Percentiles rank a stretch among this genome's conserved stretches.
Evolutionary conservation across 2,888 invertebrate genomes (phyloP).

Genomic region (Eurois occulta): DNA sequence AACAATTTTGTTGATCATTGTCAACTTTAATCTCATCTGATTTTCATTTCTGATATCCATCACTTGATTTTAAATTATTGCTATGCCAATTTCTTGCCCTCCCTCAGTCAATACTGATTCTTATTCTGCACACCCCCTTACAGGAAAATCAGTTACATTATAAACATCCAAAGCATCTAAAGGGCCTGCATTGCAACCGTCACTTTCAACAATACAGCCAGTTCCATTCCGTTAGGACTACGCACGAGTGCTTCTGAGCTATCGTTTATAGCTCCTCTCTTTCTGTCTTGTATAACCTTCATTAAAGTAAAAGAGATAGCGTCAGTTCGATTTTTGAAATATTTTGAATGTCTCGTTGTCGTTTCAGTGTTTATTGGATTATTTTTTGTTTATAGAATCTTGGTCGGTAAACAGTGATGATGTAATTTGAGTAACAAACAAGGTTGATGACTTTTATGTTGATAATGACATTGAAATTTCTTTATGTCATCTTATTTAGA

Average conservation of each 20-base stretch:
- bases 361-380: slow-evolving; percentile 65
- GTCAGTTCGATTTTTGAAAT: slow-evolving; percentile 63
- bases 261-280: slow-evolving; percentile 53
- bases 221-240: slow-evolving; percentile 70
- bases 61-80: neutral
- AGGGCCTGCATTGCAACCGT: slow-evolving; percentile 59
- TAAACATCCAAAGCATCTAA: slow-evolving; percentile 62
- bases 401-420: slow-evolving; percentile 59
- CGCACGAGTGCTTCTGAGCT: slow-evolving; percentile 75
- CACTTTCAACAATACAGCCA: slow-evolving; percentile 66
- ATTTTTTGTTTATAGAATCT: slow-evolving; percentile 60
- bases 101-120: slow-evolving; percentile 9
- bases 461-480: slow-evolving; percentile 56
- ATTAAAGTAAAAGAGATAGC: slow-evolving; percentile 48
- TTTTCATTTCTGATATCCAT: neutral
- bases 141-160: slow-evolving; percentile 59
- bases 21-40: neutral
- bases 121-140: slow-evolving; percentile 47
- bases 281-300: slow-evolving; percentile 31
- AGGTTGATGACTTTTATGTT: slow-evolving; percentile 54
- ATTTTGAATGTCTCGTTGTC: slow-evolving; percentile 65
- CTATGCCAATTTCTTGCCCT: neutral
- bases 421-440: slow-evolving; percentile 55
- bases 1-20: neutral
- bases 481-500: slow-evolving; percentile 42